phyloP scores from a whole-genome alignment of 2,113 vertebrate species.

The Prietella phreatophila region DNA sequence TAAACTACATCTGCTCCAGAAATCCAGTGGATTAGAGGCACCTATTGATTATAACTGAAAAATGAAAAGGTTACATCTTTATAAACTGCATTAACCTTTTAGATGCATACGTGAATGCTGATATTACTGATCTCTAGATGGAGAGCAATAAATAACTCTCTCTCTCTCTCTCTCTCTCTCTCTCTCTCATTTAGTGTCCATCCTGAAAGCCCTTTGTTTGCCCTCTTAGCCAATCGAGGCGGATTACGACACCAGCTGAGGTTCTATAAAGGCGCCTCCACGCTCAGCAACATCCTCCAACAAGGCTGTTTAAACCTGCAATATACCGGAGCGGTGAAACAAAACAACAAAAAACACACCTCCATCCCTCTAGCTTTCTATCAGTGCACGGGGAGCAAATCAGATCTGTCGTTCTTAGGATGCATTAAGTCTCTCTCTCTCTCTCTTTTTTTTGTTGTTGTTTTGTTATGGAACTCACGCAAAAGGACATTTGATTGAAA shows the following conservation, averaged over 20 bases:
- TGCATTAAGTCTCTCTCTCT: conserved; percentile 18
- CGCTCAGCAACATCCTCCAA: conserved; percentile 38
- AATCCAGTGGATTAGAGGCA: not conserved
- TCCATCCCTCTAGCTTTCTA: not conserved
- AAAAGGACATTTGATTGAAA: conserved; percentile 28
- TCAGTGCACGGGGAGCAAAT: not conserved
- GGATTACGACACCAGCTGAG: conserved; percentile 90
- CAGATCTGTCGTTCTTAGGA: not conserved
- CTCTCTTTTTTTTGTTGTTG: not conserved
- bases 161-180: conserved; percentile 56
- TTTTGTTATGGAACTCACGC: conserved; percentile 51
- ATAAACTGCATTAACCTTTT: not conserved
- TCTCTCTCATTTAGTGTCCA: conserved; percentile 82
- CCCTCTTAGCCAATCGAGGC: conserved; percentile 92
- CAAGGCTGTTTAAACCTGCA: conserved; percentile 17
- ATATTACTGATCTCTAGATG: not conserved
- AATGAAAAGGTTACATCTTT: not conserved
- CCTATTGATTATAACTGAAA: not conserved
- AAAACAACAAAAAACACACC: no score
- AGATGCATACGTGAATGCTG: not conserved
- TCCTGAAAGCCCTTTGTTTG: conserved; percentile 94
- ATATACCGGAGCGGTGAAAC: conserved; percentile 49
- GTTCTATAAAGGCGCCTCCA: conserved; percentile 88
- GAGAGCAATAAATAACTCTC: not conserved
- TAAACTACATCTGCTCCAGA: not conserved